Percentiles rank a stretch among this genome's conserved stretches.
Conservation (phyloP, 1,140 invertebrate genomes). For the Bombus soroeensis region DNA sequence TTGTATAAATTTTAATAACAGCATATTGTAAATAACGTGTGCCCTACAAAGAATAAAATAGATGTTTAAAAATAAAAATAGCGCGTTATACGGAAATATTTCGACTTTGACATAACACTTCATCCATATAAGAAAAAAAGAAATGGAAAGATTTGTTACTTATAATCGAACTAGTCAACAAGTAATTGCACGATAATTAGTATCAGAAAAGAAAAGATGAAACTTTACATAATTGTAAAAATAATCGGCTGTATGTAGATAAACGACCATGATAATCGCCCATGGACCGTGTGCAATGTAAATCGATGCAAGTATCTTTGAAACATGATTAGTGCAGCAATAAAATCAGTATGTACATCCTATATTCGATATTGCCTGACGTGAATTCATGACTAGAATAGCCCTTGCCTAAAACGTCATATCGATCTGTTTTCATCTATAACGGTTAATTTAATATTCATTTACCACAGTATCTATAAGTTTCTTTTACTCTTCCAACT, state of each 20-base stretch:
- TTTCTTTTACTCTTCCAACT: no score
- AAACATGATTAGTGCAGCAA: background rate
- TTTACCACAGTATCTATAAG: background rate
- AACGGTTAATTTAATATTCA: conserved; percentile 8
- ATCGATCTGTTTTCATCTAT: conserved; percentile 27
- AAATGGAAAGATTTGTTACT: background rate
- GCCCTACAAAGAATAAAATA: background rate
- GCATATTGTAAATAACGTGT: no score
- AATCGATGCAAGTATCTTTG: background rate
- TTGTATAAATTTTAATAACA: background rate
- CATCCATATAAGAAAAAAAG: background rate
- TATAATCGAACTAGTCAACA: background rate
- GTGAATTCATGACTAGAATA: background rate
- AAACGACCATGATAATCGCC: background rate
- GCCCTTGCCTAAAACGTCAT: background rate
- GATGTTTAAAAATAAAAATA: background rate
- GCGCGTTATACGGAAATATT: background rate
- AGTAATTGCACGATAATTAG: conserved; percentile 23
- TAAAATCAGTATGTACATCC: background rate
- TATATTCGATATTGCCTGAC: background rate
- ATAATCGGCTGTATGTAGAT: background rate
- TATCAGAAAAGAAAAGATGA: conserved; percentile 1
- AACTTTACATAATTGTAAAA: background rate
- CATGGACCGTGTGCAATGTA: background rate
- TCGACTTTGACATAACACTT: background rate